Conservation (phyloP, 2,113 vertebrate species). For the Colius striatus region DNA sequence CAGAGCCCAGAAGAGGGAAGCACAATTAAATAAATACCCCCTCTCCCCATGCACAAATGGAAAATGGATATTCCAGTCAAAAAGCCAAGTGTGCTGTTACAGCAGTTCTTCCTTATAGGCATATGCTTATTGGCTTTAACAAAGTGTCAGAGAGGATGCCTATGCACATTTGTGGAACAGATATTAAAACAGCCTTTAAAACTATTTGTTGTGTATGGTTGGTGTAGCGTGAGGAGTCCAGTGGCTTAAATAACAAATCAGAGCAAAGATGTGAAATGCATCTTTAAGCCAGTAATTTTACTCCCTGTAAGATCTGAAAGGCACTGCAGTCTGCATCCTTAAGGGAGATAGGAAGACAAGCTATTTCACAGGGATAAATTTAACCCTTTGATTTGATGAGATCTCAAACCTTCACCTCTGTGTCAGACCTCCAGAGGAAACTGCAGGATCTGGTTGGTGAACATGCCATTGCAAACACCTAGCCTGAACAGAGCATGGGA, state of each 20-base stretch:
- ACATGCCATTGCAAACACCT: neutral
- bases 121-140: constrained; percentile 11
- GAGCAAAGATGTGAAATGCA: neutral
- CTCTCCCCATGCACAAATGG: neutral
- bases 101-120: neutral
- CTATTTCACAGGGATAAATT: neutral
- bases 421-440: neutral
- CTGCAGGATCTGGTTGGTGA: neutral
- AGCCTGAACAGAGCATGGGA: neutral
- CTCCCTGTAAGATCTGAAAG: neutral
- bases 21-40: constrained; percentile 2
- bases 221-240: neutral
- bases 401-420: neutral
- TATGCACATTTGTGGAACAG: neutral
- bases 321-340: neutral
- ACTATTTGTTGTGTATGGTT: neutral
- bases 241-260: neutral
- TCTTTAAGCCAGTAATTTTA: neutral
- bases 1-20: neutral
- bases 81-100: constrained; percentile 40
- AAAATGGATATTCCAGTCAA: neutral
- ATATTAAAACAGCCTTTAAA: constrained; percentile 6
- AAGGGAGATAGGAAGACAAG: neutral
- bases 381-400: neutral
- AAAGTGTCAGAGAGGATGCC: neutral